A percentile compares a stretch with the other conserved stretches of the same genome.
phyloP scores from a whole-genome alignment of 2,113 vertebrate genomes.

The Psittacula cyanocephala region DNA sequence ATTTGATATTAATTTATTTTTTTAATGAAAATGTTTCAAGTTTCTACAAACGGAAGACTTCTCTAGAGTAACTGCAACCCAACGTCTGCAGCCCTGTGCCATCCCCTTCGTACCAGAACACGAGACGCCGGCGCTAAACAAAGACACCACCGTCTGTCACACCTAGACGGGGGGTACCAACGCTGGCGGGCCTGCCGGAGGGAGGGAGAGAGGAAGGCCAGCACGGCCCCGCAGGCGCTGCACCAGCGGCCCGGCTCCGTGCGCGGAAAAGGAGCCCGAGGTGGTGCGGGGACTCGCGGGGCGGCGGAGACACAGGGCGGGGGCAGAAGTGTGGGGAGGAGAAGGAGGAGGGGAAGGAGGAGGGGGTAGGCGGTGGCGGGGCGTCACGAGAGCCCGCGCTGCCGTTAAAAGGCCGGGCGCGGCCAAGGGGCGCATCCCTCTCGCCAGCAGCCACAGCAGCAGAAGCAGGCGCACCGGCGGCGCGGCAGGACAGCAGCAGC shows the following conservation, averaged over 20 bases:
- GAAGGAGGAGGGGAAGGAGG: background rate
- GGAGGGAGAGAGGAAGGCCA: background rate
- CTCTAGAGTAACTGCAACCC: background rate
- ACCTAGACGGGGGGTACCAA: fast-evolving
- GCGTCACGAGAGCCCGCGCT: background rate
- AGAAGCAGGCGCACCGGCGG: background rate
- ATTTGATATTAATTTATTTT: background rate
- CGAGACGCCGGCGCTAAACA: background rate
- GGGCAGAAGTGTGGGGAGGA: background rate
- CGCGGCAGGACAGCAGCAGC: background rate
- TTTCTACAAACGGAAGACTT: background rate
- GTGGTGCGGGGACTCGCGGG: background rate
- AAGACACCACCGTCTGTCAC: fast-evolving
- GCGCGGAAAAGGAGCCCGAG: background rate
- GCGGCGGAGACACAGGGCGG: background rate
- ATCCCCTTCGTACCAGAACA: fast-evolving
- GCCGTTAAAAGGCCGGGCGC: conserved; percentile 5
- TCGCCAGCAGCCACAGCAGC: background rate
- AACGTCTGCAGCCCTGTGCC: background rate
- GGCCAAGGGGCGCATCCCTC: background rate
- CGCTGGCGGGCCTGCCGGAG: fast-evolving
- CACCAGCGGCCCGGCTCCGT: background rate
- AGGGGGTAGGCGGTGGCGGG: background rate
- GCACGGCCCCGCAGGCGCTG: background rate
- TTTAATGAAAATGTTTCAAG: background rate